Percentiles rank a stretch among this genome's conserved stretches.
phyloP scores from a whole-genome alignment of 2,113 vertebrate genomes.

The Cheilinus undulatus region DNA sequence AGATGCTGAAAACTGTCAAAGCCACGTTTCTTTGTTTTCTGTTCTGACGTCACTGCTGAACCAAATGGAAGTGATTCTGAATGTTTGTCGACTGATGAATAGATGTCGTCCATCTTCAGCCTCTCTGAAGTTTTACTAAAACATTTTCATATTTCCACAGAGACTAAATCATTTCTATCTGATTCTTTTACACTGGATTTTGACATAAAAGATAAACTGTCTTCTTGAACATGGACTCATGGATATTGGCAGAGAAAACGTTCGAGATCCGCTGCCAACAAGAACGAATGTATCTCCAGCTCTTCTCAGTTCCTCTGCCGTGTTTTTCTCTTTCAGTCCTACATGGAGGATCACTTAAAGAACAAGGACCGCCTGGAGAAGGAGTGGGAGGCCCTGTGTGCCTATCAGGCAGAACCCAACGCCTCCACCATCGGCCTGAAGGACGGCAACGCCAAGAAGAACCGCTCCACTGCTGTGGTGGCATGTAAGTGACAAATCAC shows the following conservation, averaged over 20 bases:
- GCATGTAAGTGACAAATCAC: slow-evolving; percentile 84
- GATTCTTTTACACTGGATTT: too few species aligned
- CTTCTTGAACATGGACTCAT: neutral
- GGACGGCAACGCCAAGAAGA: slow-evolving; percentile 89
- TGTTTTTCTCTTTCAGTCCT: slow-evolving; percentile 82
- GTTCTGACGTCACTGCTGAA: too few species aligned
- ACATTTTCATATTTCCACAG: neutral
- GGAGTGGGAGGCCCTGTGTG: slow-evolving; percentile 95
- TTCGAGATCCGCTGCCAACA: too few species aligned
- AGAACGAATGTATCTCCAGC: too few species aligned
- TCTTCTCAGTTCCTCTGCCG: neutral
- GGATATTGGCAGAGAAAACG: neutral
- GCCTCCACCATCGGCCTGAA: slow-evolving; percentile 81
- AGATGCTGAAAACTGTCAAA: too few species aligned
- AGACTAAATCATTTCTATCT: neutral
- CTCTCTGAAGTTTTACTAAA: too few species aligned
- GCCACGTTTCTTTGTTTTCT: too few species aligned
- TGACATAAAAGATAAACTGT: too few species aligned
- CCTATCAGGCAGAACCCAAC: slow-evolving; percentile 93
- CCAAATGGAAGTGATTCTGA: too few species aligned
- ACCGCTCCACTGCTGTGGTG: slow-evolving; percentile 86
- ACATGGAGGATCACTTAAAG: slow-evolving; percentile 98
- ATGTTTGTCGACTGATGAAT: too few species aligned
- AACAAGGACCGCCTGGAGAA: slow-evolving; percentile 94
- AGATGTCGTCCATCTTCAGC: too few species aligned